Percentiles rank a stretch among this genome's conserved stretches.
phyloP scores from a whole-genome alignment of 2,797 vertebrate species.

The Nannoperca australis region DNA sequence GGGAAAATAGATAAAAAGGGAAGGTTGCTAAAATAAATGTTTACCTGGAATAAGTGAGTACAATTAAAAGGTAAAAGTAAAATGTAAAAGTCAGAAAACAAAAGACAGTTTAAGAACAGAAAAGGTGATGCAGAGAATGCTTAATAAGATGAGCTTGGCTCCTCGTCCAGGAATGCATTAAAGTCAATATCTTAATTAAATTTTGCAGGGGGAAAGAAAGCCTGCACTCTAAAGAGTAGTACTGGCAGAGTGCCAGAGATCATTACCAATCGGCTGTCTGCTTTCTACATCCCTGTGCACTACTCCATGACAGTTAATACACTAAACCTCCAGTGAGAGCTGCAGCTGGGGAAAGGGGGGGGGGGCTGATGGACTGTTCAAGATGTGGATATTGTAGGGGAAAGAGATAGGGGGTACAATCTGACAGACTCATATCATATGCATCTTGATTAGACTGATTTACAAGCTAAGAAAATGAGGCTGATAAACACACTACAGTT shows the following conservation, averaged over 20 bases:
- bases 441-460: conserved; percentile 43
- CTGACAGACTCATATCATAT: conserved; percentile 50
- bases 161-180: conserved; percentile 76
- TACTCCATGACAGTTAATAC: conserved; percentile 75
- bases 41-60: not conserved
- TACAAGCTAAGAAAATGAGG: conserved; percentile 46
- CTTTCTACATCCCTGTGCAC: conserved; percentile 71
- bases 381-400: conserved; percentile 51
- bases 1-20: conserved; percentile 1
- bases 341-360: conserved; percentile 15
- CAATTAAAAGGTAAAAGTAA: conserved; percentile 6
- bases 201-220: conserved; percentile 67
- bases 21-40: conserved; percentile 13
- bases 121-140: conserved; percentile 54
- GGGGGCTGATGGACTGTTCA: conserved; percentile 63
- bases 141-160: conserved; percentile 59
- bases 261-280: conserved; percentile 77
- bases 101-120: conserved; percentile 33
- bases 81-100: conserved; percentile 34
- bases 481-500: conserved; percentile 41
- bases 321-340: conserved; percentile 63
- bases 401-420: conserved; percentile 44
- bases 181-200: conserved; percentile 86
- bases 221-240: conserved; percentile 78
- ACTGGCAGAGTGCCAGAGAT: conserved; percentile 79